Evolutionary conservation across 2,888 invertebrate genomes (phyloP).

Genomic region (Prostheceraeus crozeri): DNA sequence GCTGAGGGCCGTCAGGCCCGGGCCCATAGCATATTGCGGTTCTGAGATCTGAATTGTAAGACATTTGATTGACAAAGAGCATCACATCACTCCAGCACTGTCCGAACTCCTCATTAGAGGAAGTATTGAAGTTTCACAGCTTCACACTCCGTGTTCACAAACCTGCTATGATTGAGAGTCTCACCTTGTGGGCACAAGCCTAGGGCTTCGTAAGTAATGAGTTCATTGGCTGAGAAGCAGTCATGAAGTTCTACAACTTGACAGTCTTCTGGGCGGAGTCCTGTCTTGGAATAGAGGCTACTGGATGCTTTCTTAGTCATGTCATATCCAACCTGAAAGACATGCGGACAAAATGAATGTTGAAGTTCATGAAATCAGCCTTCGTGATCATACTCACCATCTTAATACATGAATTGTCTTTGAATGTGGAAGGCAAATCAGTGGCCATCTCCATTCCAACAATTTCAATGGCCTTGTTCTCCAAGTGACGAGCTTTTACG

Average conservation of each 20-base stretch:
- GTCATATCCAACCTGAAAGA: constrained; percentile 74
- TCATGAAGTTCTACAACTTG: constrained; percentile 93
- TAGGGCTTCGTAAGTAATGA: constrained; percentile 91
- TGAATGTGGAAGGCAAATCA: constrained; percentile 76
- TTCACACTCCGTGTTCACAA: too few relatives aligned
- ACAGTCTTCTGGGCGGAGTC: constrained; percentile 70
- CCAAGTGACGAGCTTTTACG: constrained; percentile 68
- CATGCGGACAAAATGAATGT: constrained; percentile 39
- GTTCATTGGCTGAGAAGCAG: constrained; percentile 92
- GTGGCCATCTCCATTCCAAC: constrained; percentile 23
- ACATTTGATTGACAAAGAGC: too few relatives aligned
- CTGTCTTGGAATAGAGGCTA: constrained; percentile 59
- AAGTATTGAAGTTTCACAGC: too few relatives aligned
- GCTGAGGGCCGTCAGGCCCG: too few relatives aligned
- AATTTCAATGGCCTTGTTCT: constrained; percentile 59
- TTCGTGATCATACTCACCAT: constrained; percentile 58
- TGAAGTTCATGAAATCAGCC: background rate
- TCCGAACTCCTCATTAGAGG: too few relatives aligned
- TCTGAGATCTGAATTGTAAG: too few relatives aligned
- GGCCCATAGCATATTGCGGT: too few relatives aligned
- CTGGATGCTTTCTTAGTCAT: constrained; percentile 73
- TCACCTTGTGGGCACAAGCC: constrained; percentile 67
- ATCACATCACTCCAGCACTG: too few relatives aligned
- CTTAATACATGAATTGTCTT: constrained; percentile 69
- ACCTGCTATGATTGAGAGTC: background rate